phyloP scores from a whole-genome alignment of 2,113 vertebrate species.

The Mesocricetus auratus region DNA sequence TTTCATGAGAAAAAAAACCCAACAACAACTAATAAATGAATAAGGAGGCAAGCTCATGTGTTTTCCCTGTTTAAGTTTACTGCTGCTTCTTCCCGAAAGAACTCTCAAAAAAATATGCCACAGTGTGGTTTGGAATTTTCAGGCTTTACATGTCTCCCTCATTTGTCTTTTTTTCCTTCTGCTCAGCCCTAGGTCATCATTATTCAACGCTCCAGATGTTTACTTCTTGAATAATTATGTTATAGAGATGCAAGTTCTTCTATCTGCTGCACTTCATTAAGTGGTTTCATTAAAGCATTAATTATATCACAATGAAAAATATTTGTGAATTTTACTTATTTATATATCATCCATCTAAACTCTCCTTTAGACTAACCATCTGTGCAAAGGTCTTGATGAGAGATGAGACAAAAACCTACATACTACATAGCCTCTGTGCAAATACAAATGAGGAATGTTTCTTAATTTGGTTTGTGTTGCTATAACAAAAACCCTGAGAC shows the following conservation, averaged over 20 bases:
- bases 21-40: background rate
- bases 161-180: conserved; percentile 12
- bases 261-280: conserved; percentile 40
- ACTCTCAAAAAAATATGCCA: background rate
- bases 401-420: background rate
- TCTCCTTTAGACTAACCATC: conserved; percentile 64
- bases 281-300: conserved; percentile 41
- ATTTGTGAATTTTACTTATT: conserved; percentile 62
- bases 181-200: background rate
- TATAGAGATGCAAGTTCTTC: conserved; percentile 54
- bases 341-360: conserved; percentile 56
- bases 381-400: conserved; percentile 29
- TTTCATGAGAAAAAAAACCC: conserved; percentile 7
- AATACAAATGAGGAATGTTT: background rate
- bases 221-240: conserved; percentile 44
- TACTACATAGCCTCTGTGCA: background rate
- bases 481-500: background rate
- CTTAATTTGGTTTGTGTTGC: background rate
- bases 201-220: conserved; percentile 30
- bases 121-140: background rate
- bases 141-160: background rate
- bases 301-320: conserved; percentile 51
- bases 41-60: background rate
- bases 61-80: conserved; percentile 41
- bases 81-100: background rate